phyloP scores from a whole-genome alignment of 1,140 invertebrate genomes.

The Adelges cooleyi region DNA sequence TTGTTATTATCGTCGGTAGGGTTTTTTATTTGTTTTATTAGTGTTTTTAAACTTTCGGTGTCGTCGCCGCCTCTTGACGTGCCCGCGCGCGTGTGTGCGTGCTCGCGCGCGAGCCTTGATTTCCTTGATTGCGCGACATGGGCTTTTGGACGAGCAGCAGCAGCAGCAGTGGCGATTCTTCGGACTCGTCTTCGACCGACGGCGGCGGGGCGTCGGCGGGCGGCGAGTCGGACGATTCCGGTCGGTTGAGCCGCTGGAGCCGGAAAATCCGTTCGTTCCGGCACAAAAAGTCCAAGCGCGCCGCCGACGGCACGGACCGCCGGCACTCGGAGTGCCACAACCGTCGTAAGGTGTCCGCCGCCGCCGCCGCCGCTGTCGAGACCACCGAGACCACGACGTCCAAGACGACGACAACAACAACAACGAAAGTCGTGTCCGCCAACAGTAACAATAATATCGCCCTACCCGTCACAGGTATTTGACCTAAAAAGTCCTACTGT shows the following conservation, averaged over 20 bases:
- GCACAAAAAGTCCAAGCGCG: background rate
- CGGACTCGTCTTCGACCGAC: background rate
- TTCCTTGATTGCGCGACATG: background rate
- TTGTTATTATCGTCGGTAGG: no score
- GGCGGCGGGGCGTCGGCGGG: background rate
- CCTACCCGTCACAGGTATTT: no score
- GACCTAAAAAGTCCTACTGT: no score
- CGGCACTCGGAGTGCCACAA: background rate
- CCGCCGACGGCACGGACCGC: background rate
- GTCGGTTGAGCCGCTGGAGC: conserved; percentile 18
- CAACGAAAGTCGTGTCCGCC: no score
- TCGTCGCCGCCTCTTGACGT: background rate
- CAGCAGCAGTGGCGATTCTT: background rate
- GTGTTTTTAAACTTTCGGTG: background rate
- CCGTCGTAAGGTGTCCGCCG: background rate
- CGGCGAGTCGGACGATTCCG: background rate
- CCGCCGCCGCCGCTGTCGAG: background rate
- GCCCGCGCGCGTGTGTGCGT: background rate
- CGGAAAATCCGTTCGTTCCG: conserved; percentile 16
- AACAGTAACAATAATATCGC: no score
- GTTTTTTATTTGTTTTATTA: no score
- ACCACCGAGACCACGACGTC: no score
- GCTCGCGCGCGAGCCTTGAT: no score
- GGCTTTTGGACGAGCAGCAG: conserved; percentile 9
- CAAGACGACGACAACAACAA: no score